These are phyloP conservation scores for Drosophila watanabei DNA, from an alignment of 1,140 invertebrate genomes.

Conservation along the genomic window DNA sequence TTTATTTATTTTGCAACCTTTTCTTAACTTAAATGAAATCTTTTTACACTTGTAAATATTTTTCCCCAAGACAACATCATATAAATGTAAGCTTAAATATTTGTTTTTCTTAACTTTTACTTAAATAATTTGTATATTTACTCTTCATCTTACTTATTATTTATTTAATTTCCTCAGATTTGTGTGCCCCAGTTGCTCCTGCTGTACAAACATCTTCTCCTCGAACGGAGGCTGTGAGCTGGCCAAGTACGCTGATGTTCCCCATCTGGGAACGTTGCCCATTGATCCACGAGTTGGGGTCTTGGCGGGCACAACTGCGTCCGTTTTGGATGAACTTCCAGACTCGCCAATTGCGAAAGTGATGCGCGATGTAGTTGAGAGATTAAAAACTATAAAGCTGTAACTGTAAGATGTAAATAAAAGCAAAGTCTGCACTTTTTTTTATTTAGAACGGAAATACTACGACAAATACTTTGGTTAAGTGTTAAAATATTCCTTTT, in stretches of 20 bases:
- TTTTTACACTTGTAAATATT: background rate
- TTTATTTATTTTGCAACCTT: too few relatives aligned
- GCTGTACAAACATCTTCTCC: slow-evolving; percentile 95
- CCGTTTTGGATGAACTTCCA: slow-evolving; percentile 90
- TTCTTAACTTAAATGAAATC: too few relatives aligned
- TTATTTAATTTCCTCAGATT: slow-evolving; percentile 54
- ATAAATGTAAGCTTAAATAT: background rate
- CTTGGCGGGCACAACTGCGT: slow-evolving; percentile 90
- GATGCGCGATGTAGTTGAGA: slow-evolving; percentile 85
- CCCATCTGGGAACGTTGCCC: slow-evolving; percentile 93
- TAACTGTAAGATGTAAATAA: slow-evolving; percentile 11
- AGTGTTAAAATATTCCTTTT: background rate
- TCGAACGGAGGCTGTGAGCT: slow-evolving; percentile 93
- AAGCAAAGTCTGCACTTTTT: background rate
- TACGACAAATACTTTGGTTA: background rate
- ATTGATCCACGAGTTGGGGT: slow-evolving; percentile 92
- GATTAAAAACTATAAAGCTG: slow-evolving; percentile 37
- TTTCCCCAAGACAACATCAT: too few relatives aligned
- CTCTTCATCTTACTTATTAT: background rate
- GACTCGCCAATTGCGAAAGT: slow-evolving; percentile 90
- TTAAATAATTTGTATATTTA: background rate
- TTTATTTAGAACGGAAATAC: background rate
- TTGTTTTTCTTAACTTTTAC: background rate
- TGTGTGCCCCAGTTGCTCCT: slow-evolving; percentile 94
- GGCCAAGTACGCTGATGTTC: slow-evolving; percentile 91